Base-by-base conservation (phyloP, 2,888 invertebrate species). In the Alentia gelatinosa region DNA sequence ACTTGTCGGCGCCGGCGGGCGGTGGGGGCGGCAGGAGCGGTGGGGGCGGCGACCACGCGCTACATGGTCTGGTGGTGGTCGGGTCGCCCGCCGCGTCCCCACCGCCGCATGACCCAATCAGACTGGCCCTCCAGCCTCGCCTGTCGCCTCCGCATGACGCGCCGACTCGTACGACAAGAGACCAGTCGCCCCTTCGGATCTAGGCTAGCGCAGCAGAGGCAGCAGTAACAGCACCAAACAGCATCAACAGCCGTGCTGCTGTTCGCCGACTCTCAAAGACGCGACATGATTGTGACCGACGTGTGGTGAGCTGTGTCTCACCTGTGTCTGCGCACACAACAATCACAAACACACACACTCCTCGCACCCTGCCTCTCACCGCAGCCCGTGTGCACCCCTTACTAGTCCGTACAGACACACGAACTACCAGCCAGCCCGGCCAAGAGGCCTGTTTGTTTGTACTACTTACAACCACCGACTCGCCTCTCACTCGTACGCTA, bases 101-200 rank as follows among this genome's bases (percentile, higher is more conserved):
- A 15, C 83, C 83, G 19, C 42, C 83, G 19, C 4, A 37, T 0
- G 86, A 86, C 86, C 42, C 86, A 7, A 26, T 86, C 30, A 42
- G 86, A 35, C 86, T 86, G n/a, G 86, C 86, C 86, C 86, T 86
- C 47, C 86, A 86, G 86, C 86, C 86, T 15, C 23, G 86, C 1
- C 86, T 86, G 47, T 86, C 35, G 86, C 37, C 83, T 7, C 83
- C 83, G 15, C 86, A 86, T 4, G 86, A 86, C 50, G 86, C 50
- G 1, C 1, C 47, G 0, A 7, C 30, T 26, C 37, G 15, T 0
- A 15, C 30, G 33, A 3, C 7, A 19, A 5, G 30, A 12, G 74
- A 56, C 47, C 47, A 47, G 19, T 19, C 47, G 56, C 56, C 56
- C n/a, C 56, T 56, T 12, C 3, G 19, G 23, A 56, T n/a, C 23